Evolutionary conservation across 2,888 invertebrate genomes (phyloP).

Genomic region (Maniola hyperantus): DNA sequence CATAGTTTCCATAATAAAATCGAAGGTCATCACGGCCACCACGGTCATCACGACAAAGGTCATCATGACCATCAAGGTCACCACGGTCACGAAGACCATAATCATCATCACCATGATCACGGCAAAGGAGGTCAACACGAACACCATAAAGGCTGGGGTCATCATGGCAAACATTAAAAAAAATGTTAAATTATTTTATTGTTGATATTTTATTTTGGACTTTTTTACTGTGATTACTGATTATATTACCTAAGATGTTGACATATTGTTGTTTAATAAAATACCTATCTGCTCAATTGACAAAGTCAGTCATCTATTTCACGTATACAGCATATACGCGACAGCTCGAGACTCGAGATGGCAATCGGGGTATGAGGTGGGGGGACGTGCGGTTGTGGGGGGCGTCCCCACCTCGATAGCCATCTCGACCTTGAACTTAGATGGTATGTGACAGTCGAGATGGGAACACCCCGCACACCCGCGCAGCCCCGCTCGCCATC

Average conservation of each 20-base stretch:
- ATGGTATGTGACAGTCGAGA: no score
- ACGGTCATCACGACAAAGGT: slow-evolving; percentile 90
- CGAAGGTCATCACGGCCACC: slow-evolving; percentile 89
- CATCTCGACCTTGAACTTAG: no score
- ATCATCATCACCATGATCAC: slow-evolving; percentile 87
- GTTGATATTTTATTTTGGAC: slow-evolving; percentile 39
- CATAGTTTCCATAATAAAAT: no score
- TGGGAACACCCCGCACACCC: no score
- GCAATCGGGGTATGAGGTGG: no score
- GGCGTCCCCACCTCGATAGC: no score
- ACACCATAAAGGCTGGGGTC: slow-evolving; percentile 88
- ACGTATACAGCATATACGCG: no score
- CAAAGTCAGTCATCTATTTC: no score
- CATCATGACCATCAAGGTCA: slow-evolving; percentile 92
- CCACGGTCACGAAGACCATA: slow-evolving; percentile 89
- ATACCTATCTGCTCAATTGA: not conserved
- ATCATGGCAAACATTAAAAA: slow-evolving; percentile 69
- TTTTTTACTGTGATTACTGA: slow-evolving; percentile 34
- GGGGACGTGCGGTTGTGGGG: no score
- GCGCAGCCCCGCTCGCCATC: no score
- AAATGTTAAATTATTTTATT: slow-evolving; percentile 28
- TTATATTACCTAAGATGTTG: slow-evolving; percentile 16
- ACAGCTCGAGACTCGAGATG: no score
- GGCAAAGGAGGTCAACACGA: slow-evolving; percentile 90
- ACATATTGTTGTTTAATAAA: not conserved